phyloP scores from a whole-genome alignment of 2,797 vertebrate species.

The Masticophis lateralis region DNA sequence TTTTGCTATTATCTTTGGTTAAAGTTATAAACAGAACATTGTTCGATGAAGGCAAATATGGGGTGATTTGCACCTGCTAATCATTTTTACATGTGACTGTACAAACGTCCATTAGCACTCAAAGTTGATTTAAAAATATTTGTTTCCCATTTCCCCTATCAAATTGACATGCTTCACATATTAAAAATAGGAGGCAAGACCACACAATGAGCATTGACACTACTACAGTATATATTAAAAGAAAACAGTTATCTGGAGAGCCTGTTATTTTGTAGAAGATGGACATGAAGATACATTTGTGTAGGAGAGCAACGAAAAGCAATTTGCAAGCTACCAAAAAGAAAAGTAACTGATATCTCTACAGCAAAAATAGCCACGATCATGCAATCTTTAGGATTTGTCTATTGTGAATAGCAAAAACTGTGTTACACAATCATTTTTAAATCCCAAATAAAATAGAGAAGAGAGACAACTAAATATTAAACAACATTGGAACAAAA shows the following conservation, averaged over 20 bases:
- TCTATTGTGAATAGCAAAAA: neutral
- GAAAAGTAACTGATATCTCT: neutral
- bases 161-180: neutral
- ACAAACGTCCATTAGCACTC: conserved; percentile 4
- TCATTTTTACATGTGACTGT: neutral
- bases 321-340: neutral
- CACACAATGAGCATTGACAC: neutral
- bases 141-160: neutral
- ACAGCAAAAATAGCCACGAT: neutral
- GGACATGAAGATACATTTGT: no score
- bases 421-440: neutral
- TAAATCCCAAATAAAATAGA: neutral
- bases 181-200: conserved; percentile 1
- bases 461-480: neutral
- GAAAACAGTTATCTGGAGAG: neutral
- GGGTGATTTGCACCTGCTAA: conserved; percentile 13
- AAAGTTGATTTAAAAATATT: neutral
- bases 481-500: neutral
- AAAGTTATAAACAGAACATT: neutral
- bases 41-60: neutral
- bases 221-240: neutral
- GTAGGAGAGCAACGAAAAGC: neutral
- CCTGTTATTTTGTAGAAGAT: neutral
- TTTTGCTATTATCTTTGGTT: neutral
- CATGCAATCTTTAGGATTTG: neutral